Evolutionary conservation across 2,797 vertebrate species (phyloP).

Genomic region (Enoplosus armatus): DNA sequence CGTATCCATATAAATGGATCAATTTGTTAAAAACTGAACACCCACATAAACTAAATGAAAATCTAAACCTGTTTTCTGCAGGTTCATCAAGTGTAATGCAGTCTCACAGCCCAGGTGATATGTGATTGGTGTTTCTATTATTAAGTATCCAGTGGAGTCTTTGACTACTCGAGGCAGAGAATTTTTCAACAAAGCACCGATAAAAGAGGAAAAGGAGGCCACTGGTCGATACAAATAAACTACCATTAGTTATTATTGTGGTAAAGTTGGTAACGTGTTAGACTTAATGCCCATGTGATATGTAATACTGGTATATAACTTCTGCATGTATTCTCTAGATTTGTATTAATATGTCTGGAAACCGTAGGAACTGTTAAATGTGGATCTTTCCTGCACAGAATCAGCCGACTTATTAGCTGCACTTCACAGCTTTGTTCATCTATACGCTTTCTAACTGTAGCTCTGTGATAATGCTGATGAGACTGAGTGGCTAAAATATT

Average conservation of each 20-base stretch:
- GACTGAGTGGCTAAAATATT: background rate
- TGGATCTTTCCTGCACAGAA: background rate
- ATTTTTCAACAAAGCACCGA: background rate
- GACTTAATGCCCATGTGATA: background rate
- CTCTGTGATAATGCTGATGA: background rate
- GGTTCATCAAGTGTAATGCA: background rate
- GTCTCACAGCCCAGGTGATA: background rate
- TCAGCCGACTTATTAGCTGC: background rate
- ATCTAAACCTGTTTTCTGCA: background rate
- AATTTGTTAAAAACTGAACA: slow-evolving; percentile 7
- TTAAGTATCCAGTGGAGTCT: background rate
- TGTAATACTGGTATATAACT: background rate
- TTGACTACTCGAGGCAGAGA: background rate
- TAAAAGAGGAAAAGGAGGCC: background rate
- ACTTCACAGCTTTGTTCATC: background rate
- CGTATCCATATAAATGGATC: background rate
- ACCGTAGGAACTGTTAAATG: background rate
- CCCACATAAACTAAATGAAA: background rate
- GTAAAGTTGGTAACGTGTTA: background rate
- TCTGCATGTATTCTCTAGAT: background rate
- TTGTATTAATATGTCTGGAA: background rate
- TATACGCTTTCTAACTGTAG: background rate
- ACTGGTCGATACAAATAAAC: background rate
- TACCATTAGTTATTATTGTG: background rate
- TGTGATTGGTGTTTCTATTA: background rate